Base-by-base conservation (phyloP, 2,888 invertebrate species). In the Ommatoiulus sabulosus region DNA sequence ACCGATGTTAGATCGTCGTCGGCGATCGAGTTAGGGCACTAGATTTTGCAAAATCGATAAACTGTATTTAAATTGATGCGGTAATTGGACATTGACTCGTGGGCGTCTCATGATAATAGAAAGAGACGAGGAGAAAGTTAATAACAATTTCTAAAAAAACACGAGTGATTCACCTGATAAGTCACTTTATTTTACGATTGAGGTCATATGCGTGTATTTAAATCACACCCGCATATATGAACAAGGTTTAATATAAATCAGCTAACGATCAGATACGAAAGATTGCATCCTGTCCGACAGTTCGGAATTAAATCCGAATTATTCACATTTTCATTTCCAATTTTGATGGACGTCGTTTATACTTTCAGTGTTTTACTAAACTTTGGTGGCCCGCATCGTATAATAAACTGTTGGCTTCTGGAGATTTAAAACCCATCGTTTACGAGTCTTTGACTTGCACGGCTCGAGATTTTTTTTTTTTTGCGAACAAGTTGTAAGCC, bases 81-180 rank as follows among this genome's bases (percentile, higher is more conserved):
- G 80, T 80, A 80, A 80, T 80, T 80, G 80, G 80, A 80, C 80
- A 80, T 80, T 80, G 80, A 80, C 80, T 80, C 80, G 80, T 80
- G 5, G 35, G 35, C 35, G 80, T 4, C 80, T 80, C 12, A 35
- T 35, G 80, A 80, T 80, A 43, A 80, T 80, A 80, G 35, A 35
- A 35, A 24, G 35, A 35, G 15, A 24, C 72, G 72, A 72, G 24
- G 12, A 35, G 35, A 3, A 80, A 7, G 80, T 35, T 80, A 80
- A 80, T 24, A 80, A 35, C 35, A 80, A 80, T 80, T 24, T 80
- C 12, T 4, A 24, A 24, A 6, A 52, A 80, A 35, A 80, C 35
- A 15, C 80, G 80, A 80, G 35, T 80, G 15, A 80, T 80, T 80
- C 35, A 8, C 80, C 15, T 10, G 80, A 35, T 80, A 35, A 35